phyloP scores from a whole-genome alignment of 2,113 vertebrate species.

The Rhabdomys dilectus region DNA sequence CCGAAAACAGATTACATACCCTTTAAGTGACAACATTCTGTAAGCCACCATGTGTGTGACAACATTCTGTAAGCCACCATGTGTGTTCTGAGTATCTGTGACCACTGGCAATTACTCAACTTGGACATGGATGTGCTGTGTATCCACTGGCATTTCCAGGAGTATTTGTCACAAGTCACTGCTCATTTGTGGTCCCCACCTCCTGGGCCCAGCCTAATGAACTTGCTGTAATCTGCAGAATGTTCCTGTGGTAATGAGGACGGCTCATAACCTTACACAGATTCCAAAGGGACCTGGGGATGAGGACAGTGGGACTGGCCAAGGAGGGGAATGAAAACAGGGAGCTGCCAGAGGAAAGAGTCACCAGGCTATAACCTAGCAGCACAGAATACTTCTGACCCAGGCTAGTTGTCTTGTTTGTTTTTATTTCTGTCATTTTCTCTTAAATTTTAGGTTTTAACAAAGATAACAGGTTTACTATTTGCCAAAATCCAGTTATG shows the following conservation, averaged over 20 bases:
- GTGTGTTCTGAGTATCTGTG: background rate
- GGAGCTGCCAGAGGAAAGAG: too few relatives aligned
- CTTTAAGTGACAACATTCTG: background rate
- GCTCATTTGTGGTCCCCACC: background rate
- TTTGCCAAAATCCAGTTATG: background rate
- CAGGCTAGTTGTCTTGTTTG: background rate
- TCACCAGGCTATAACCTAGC: background rate
- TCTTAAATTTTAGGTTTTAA: constrained; percentile 56
- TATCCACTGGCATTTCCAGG: background rate
- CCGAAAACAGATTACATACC: background rate
- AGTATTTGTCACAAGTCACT: background rate
- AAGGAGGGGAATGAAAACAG: rapidly evolving
- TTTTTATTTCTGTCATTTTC: constrained; percentile 55
- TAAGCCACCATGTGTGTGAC: background rate
- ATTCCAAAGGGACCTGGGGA: background rate
- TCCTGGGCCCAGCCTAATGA: background rate
- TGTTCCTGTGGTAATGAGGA: background rate
- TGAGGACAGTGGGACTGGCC: background rate
- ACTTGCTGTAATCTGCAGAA: background rate
- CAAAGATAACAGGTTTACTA: constrained; percentile 7
- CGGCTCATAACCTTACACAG: rapidly evolving
- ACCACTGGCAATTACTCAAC: too few relatives aligned
- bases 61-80: background rate
- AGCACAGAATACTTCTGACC: background rate
- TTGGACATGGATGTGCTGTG: background rate